Base-by-base conservation (phyloP, 2,113 vertebrate genomes). In the Paramormyrops kingsleyae region DNA sequence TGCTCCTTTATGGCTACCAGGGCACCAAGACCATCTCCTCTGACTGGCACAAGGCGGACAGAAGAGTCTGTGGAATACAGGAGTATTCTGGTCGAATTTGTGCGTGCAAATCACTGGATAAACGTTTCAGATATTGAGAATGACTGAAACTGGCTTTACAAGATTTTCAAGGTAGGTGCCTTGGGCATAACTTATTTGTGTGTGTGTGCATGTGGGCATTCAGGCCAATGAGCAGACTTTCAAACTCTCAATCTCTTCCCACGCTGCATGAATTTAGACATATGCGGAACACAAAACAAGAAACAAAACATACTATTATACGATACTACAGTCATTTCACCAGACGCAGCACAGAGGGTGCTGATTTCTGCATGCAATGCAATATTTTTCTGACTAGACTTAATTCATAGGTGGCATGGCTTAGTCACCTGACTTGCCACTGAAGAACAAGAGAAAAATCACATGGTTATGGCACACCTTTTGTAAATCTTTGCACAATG, bases 81-180 rank as follows among this genome's bases (percentile, higher is more conserved):
- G 13, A 42, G 21, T 49, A 42, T 83, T 21, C 31, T 52, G 88
- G 50, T 27, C 0, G 1, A 19, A 39, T 35, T 53, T 17, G 12
- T 56, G 15, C 1, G 5, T 15, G 15, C 50, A 56, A 19, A 39
- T 49, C 17, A 44, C 88, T 91, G 90, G 92, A 92, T 91, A 89
- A 39, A 88, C 35, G 52, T 88, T 83, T 90, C 89, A 91, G 90
- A 94, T 94, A 95, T 95, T 84, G 42, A 62, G 77, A 91, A 88
- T 83, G 91, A 93, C 91, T 87, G 62, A 70, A 93, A 92, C 84
- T 53, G 6, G 94, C 88, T 35, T 8, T 90, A 94, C 95, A 56
- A 91, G 95, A 93, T 91, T 39, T 87, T 90, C 91, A 13, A 92
- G 92, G 88, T 24, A 89, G 44, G n/a, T 27, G 66, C 90, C 90